Conservation (phyloP, 2,888 invertebrate species). For the Drepanosiphum platanoidis region DNA sequence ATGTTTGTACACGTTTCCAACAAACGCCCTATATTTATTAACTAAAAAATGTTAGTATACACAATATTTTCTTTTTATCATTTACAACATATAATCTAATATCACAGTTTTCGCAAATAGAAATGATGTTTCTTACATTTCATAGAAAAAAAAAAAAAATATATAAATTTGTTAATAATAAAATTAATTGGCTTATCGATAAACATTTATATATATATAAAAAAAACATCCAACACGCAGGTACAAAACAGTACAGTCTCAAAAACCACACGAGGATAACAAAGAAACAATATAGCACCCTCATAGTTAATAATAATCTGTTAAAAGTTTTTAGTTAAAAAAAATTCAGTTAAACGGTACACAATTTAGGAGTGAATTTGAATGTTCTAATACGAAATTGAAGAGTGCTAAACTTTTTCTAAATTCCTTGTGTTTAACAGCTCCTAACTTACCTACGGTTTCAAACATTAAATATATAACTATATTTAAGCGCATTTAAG, state of each 20-base stretch:
- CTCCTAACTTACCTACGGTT: constrained; percentile 40
- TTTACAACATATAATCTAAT: constrained; percentile 55
- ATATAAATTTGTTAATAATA: constrained; percentile 56
- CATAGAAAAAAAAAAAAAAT: constrained; percentile 48
- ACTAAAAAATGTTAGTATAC: constrained; percentile 61
- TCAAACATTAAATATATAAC: constrained; percentile 33
- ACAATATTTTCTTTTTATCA: constrained; percentile 48
- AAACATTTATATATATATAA: constrained; percentile 48
- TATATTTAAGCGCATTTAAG: constrained; percentile 29
- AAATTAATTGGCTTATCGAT: constrained; percentile 47
- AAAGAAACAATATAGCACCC: constrained; percentile 58
- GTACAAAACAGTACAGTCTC: constrained; percentile 62
- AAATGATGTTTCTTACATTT: constrained; percentile 62
- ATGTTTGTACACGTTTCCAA: constrained; percentile 57
- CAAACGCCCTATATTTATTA: constrained; percentile 48
- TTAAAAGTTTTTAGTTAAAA: constrained; percentile 31
- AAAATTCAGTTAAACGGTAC: constrained; percentile 12
- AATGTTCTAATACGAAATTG: constrained; percentile 21
- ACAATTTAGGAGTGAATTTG: constrained; percentile 21
- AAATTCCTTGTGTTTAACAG: constrained; percentile 45
- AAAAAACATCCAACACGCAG: constrained; percentile 58
- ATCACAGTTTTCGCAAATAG: constrained; percentile 59
- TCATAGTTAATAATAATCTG: constrained; percentile 29
- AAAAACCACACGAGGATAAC: constrained; percentile 60
- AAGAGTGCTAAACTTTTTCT: constrained; percentile 41